These are phyloP conservation scores for Drosophila tanythrix DNA, from an alignment of 2,888 invertebrate genomes.

Conservation along the genomic window DNA sequence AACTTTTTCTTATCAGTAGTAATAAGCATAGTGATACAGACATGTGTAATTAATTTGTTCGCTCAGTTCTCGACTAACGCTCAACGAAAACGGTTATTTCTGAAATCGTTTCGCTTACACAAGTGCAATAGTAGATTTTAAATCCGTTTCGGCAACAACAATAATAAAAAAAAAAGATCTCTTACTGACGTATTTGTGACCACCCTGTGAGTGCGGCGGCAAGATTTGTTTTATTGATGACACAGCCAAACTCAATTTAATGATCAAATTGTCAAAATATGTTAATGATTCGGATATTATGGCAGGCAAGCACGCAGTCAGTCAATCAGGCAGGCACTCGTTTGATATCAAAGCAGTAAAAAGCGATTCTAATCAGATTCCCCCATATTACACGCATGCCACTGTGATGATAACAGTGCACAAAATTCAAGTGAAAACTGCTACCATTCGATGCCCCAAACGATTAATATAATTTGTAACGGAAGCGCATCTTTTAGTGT, in stretches of 20 bases:
- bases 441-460: slow-evolving; percentile 28
- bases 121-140: slow-evolving; percentile 26
- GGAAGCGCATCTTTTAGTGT: slow-evolving; percentile 36
- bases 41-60: slow-evolving; percentile 61
- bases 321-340: background rate
- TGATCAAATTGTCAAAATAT: slow-evolving; percentile 66
- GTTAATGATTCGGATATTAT: slow-evolving; percentile 66
- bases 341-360: slow-evolving; percentile 48
- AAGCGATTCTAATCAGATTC: slow-evolving; percentile 57
- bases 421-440: slow-evolving; percentile 35
- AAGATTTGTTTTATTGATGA: slow-evolving; percentile 6
- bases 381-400: slow-evolving; percentile 23
- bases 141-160: slow-evolving; percentile 19
- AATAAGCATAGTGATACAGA: slow-evolving; percentile 36
- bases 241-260: slow-evolving; percentile 35
- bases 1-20: slow-evolving; percentile 63
- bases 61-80: slow-evolving; percentile 65
- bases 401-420: slow-evolving; percentile 44
- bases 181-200: background rate
- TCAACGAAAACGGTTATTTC: slow-evolving; percentile 68
- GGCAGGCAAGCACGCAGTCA: background rate
- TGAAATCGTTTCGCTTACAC: slow-evolving; percentile 34
- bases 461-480: slow-evolving; percentile 39
- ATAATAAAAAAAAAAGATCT: slow-evolving; percentile 9
- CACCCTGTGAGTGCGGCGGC: slow-evolving; percentile 38